phyloP scores from a whole-genome alignment of 2,888 invertebrate species.

The Eupelmus urozonus region DNA sequence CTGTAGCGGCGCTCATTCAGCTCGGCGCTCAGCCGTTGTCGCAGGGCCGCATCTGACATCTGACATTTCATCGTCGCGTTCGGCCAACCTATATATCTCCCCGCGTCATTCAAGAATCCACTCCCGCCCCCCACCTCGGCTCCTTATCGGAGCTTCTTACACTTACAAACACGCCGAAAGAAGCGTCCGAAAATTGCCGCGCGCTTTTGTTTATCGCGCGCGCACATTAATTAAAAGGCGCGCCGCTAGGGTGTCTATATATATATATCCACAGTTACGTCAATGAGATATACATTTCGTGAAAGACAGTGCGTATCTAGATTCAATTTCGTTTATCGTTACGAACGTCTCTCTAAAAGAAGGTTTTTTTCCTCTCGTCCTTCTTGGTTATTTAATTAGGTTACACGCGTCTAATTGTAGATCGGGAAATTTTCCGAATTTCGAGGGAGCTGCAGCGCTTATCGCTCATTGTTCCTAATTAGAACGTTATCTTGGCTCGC shows the following conservation, averaged over 20 bases:
- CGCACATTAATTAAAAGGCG: conserved; percentile 26
- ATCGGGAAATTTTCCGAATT: conserved; percentile 51
- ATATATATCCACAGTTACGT: no score
- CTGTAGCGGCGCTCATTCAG: conserved; percentile 26
- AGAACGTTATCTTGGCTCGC: conserved; percentile 53
- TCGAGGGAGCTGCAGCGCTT: conserved; percentile 44
- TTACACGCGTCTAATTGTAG: conserved; percentile 46
- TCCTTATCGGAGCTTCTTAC: no score
- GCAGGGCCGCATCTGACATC: conserved; percentile 39
- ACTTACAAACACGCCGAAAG: not conserved
- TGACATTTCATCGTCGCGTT: conserved; percentile 37
- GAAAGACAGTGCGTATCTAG: no score
- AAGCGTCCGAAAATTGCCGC: conserved; percentile 18
- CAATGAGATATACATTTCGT: no score
- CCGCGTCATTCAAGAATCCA: conserved; percentile 40
- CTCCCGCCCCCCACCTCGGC: not conserved
- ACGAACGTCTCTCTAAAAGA: not conserved
- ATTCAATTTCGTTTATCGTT: conserved; percentile 48
- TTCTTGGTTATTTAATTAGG: conserved; percentile 31
- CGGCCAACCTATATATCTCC: not conserved
- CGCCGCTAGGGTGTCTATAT: no score
- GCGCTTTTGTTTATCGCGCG: conserved; percentile 20
- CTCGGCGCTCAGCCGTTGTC: conserved; percentile 25
- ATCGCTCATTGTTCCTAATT: conserved; percentile 56
- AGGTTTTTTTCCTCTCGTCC: not conserved